phyloP scores from a whole-genome alignment of 1,140 invertebrate genomes.

The Hylyphantes graminicola region DNA sequence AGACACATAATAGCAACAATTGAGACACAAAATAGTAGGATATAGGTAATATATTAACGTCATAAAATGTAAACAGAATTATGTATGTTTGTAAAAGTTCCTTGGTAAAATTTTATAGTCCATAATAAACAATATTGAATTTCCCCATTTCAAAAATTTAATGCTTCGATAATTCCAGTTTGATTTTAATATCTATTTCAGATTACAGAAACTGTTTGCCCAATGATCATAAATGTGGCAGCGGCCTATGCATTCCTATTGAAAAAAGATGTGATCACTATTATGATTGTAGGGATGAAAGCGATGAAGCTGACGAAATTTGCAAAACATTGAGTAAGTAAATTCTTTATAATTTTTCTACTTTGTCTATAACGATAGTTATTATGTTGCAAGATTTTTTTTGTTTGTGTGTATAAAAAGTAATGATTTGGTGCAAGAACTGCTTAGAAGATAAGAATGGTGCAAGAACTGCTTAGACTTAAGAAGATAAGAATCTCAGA shows the following conservation, averaged over 20 bases:
- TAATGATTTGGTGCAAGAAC: no score
- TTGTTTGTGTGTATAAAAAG: no score
- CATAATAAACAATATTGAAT: not conserved
- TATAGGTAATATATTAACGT: no score
- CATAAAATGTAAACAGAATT: no score
- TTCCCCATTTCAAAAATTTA: not conserved
- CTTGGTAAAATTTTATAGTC: not conserved
- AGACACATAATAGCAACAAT: no score
- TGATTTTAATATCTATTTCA: conserved; percentile 63
- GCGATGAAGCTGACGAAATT: conserved; percentile 79
- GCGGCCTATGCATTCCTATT: conserved; percentile 79
- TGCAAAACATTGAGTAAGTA: conserved; percentile 70
- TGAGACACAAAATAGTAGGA: no score
- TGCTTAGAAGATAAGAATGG: no score
- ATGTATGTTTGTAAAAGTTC: not conserved
- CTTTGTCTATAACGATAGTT: not conserved
- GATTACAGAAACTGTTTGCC: conserved; percentile 74
- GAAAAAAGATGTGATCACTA: conserved; percentile 74
- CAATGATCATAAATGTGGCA: conserved; percentile 92
- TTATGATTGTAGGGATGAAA: conserved; percentile 87
- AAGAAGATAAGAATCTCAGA: no score
- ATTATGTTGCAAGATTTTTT: not conserved
- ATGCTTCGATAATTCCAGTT: not conserved
- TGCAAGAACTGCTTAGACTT: no score
- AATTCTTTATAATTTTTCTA: not conserved